Percentiles rank a stretch among this genome's conserved stretches.
Evolutionary conservation across 2,888 invertebrate species (phyloP).

Genomic region (Caenorhabditis sp.): DNA sequence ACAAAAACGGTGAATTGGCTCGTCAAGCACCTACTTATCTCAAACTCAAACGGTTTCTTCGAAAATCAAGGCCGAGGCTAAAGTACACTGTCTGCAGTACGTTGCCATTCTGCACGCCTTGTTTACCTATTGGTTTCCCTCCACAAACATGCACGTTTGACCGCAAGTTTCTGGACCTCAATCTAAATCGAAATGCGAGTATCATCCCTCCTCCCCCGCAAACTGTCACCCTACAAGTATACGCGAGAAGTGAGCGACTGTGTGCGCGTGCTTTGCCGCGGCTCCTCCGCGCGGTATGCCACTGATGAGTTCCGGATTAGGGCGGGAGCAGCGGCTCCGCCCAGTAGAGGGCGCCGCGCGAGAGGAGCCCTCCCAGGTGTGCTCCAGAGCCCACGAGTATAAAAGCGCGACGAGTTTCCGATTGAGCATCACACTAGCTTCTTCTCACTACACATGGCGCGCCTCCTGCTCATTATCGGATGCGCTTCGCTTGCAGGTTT

Average conservation of each 20-base stretch:
- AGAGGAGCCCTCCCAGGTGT: constrained; percentile 37
- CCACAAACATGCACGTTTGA: constrained; percentile 7
- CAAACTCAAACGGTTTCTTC: constrained; percentile 36
- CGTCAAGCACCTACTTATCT: constrained; percentile 41
- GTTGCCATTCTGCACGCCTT: constrained; percentile 37
- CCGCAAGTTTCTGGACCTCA: constrained; percentile 2
- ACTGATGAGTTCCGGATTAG: constrained; percentile 58
- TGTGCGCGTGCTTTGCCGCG: constrained; percentile 17
- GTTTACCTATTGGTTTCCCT: constrained; percentile 13
- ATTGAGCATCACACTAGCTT: constrained; percentile 54
- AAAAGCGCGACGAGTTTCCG: constrained; percentile 56
- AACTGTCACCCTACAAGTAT: constrained; percentile 29
- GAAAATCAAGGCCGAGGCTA: constrained; percentile 35
- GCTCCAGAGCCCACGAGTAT: constrained; percentile 39
- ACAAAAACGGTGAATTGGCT: constrained; percentile 14
- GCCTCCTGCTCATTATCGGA: constrained; percentile 54
- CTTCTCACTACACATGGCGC: constrained; percentile 57
- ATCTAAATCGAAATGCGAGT: too few species aligned
- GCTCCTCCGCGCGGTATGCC: constrained; percentile 45
- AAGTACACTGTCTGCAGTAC: constrained; percentile 39
- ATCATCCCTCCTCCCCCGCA: not conserved
- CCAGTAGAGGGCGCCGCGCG: constrained; percentile 42
- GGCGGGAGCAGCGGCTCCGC: constrained; percentile 46
- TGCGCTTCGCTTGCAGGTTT: constrained; percentile 54
- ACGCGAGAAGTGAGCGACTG: constrained; percentile 28